phyloP scores from a whole-genome alignment of 1,140 invertebrate genomes.

The Scaptomyza graminum region DNA sequence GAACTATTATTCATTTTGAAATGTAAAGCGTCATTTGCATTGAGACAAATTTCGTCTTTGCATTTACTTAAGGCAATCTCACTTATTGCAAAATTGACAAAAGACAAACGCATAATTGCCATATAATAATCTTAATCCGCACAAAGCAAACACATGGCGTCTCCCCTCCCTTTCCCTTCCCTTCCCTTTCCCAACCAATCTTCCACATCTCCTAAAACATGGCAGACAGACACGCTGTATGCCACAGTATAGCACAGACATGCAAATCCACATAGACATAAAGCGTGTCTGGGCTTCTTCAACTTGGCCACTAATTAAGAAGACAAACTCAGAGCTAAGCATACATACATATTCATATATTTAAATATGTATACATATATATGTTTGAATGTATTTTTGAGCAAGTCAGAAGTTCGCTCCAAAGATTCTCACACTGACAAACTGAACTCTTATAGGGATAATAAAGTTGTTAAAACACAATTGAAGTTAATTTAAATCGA shows the following conservation, averaged over 20 bases:
- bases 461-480: constrained; percentile 11
- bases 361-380: constrained; percentile 1
- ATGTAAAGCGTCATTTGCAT: constrained; percentile 53
- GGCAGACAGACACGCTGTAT: constrained; percentile 11
- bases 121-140: constrained; percentile 80
- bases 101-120: constrained; percentile 77
- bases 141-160: constrained; percentile 67
- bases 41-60: constrained; percentile 55
- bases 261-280: constrained; percentile 11
- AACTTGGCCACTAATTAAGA: constrained; percentile 78
- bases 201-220: not conserved
- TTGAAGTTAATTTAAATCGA: constrained; percentile 28
- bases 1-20: constrained; percentile 36
- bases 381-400: constrained; percentile 5
- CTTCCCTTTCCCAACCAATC: no score
- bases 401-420: constrained; percentile 2
- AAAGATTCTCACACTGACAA: constrained; percentile 4
- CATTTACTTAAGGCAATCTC: constrained; percentile 70
- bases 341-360: constrained; percentile 9
- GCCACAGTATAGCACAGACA: constrained; percentile 7
- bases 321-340: constrained; percentile 63
- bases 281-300: constrained; percentile 34
- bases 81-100: constrained; percentile 72
- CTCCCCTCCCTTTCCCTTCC: no score
- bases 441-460: not conserved